phyloP scores from a whole-genome alignment of 30 jellyfish, hydroid and myxozoan species.

The Rhopilema esculentum region DNA sequence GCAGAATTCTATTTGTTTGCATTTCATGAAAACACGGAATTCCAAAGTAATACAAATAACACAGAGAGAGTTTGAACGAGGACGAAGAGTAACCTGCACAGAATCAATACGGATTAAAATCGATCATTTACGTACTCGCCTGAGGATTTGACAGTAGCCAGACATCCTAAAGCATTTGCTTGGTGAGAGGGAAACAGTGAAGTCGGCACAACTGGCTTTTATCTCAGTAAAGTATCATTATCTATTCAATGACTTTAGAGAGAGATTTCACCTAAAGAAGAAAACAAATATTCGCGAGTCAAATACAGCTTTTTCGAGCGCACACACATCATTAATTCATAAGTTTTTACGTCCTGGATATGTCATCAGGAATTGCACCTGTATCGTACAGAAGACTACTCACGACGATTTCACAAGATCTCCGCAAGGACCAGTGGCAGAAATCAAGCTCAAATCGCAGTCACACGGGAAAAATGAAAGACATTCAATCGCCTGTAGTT shows the following conservation, averaged over 20 bases:
- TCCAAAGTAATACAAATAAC: neutral
- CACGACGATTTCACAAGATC: constrained; percentile 64
- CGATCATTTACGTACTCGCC: neutral
- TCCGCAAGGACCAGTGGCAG: constrained; percentile 19
- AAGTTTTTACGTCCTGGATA: constrained; percentile 33
- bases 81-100: neutral
- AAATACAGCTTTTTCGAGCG: constrained; percentile 51
- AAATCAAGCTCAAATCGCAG: constrained; percentile 9
- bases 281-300: constrained; percentile 22
- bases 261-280: constrained; percentile 15
- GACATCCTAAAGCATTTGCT: neutral
- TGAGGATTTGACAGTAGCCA: neutral
- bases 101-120: neutral
- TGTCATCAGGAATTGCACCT: constrained; percentile 76
- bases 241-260: constrained; percentile 29
- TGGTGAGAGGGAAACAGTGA: neutral
- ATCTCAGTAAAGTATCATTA: constrained; percentile 10
- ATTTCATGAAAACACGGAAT: neutral
- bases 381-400: constrained; percentile 68
- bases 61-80: neutral
- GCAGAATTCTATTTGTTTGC: neutral
- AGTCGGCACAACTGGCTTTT: constrained; percentile 14
- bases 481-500: constrained; percentile 25
- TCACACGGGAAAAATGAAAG: constrained; percentile 51
- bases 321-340: constrained; percentile 46